Conservation (phyloP, 2,888 invertebrate genomes). For the Priocnemis perturbator region DNA sequence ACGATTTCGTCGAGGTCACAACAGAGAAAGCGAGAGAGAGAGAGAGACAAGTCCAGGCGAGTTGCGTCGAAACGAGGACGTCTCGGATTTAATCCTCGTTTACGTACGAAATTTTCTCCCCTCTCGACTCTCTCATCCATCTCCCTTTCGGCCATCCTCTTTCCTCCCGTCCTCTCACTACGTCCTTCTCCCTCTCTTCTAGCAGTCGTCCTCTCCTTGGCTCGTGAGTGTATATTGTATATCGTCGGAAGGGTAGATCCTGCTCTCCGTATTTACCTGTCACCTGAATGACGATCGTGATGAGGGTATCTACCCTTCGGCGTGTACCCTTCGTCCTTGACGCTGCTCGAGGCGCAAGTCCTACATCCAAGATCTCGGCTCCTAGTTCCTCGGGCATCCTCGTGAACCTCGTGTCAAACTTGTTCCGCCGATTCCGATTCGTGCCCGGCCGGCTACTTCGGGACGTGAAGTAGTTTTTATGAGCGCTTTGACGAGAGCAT, state of each 20-base stretch:
- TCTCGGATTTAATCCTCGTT: conserved; percentile 65
- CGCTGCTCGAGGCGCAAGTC: conserved; percentile 35
- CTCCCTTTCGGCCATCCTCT: conserved; percentile 7
- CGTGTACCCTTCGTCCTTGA: conserved; percentile 55
- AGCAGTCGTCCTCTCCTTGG: conserved; percentile 29
- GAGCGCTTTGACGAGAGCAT: conserved; percentile 23
- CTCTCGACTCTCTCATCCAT: too few relatives aligned
- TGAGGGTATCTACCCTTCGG: conserved; percentile 65
- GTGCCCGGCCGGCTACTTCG: conserved; percentile 9
- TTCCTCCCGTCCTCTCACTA: not conserved
- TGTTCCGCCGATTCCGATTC: conserved; percentile 28
- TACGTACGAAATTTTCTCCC: conserved; percentile 41
- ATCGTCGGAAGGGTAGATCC: conserved; percentile 44
- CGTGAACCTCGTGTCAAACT: conserved; percentile 42
- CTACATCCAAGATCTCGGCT: conserved; percentile 5
- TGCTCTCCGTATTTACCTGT: conserved; percentile 68
- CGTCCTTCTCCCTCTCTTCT: not conserved
- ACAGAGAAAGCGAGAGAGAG: conserved; percentile 45
- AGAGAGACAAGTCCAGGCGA: conserved; percentile 47
- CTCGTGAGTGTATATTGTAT: conserved; percentile 45
- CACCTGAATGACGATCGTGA: conserved; percentile 72
- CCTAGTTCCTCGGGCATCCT: conserved; percentile 19
- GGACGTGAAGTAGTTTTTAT: conserved; percentile 3
- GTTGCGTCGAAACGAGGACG: conserved; percentile 26
- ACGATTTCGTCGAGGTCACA: conserved; percentile 56